A percentile compares a stretch with the other conserved stretches of the same genome.
These are phyloP conservation scores for Junco hyemalis DNA, from an alignment of 2,113 vertebrate genomes.

Conservation along the genomic window DNA sequence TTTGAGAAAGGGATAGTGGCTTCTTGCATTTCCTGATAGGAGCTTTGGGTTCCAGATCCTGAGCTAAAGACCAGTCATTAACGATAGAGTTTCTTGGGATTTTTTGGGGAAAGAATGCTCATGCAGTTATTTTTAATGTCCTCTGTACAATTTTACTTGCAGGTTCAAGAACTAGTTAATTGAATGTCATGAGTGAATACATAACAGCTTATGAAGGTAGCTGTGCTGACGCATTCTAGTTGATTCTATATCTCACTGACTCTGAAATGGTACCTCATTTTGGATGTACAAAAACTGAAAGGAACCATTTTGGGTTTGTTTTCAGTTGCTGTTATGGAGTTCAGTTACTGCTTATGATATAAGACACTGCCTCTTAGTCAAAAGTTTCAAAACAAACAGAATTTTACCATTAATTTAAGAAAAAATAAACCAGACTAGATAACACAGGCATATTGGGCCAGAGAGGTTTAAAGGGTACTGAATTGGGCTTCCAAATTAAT, in stretches of 20 bases:
- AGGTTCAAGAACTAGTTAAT: not conserved
- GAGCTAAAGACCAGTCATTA: not conserved
- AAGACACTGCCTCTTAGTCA: not conserved
- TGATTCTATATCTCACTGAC: not conserved
- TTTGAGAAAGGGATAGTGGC: not conserved
- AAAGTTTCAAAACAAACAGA: not conserved
- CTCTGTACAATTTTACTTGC: not conserved
- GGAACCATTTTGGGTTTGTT: not conserved
- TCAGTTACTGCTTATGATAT: not conserved
- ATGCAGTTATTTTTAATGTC: not conserved
- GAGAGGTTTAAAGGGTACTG: not conserved
- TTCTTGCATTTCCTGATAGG: not conserved
- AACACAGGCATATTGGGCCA: not conserved
- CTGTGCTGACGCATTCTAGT: not conserved
- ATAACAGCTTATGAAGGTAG: not conserved
- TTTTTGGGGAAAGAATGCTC: accelerated
- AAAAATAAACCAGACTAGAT: not conserved
- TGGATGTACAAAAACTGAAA: not conserved
- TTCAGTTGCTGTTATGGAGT: not conserved
- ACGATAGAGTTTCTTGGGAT: not conserved
- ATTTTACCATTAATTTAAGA: not conserved
- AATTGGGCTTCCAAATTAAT: not conserved
- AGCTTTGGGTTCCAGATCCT: not conserved
- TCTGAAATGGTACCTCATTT: not conserved
- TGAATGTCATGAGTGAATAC: not conserved